phyloP scores from a whole-genome alignment of 2,797 vertebrate species.

The Pyrocephalus nanus region DNA sequence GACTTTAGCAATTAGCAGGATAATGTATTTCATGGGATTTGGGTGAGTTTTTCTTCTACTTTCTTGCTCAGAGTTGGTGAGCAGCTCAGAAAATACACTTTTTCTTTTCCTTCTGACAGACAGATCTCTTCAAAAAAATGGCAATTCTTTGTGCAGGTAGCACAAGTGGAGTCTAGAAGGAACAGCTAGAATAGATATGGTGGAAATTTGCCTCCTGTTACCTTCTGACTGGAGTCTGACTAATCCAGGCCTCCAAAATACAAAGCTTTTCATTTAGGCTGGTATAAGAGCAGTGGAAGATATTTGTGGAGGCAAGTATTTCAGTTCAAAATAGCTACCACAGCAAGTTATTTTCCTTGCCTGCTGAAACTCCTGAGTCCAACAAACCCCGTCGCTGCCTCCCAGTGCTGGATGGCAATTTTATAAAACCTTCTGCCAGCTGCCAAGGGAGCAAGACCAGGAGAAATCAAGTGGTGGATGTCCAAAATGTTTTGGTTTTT shows the following conservation, averaged over 20 bases:
- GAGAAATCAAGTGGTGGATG: not conserved
- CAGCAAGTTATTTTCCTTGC: conserved; percentile 1
- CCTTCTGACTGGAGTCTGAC: not conserved
- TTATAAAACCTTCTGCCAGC: not conserved
- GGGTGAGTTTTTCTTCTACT: not conserved
- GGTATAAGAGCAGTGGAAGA: not conserved
- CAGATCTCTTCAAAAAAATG: not conserved
- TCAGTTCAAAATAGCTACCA: not conserved
- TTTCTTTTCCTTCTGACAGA: not conserved
- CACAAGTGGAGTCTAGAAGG: not conserved
- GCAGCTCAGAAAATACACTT: not conserved
- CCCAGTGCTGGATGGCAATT: not conserved
- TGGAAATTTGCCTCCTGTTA: not conserved
- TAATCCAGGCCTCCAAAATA: not conserved
- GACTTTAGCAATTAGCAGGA: conserved; percentile 15
- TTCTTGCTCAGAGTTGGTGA: not conserved
- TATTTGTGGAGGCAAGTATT: not conserved
- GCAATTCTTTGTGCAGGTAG: not conserved
- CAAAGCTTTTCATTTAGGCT: not conserved
- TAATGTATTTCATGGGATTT: not conserved
- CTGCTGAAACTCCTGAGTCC: not conserved
- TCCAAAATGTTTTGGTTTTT: not conserved
- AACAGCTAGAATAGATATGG: not conserved
- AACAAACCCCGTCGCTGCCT: not conserved
- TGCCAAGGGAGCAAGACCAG: not conserved